Conservation (phyloP, 2,797 vertebrate genomes). For the Danio kyathit region DNA sequence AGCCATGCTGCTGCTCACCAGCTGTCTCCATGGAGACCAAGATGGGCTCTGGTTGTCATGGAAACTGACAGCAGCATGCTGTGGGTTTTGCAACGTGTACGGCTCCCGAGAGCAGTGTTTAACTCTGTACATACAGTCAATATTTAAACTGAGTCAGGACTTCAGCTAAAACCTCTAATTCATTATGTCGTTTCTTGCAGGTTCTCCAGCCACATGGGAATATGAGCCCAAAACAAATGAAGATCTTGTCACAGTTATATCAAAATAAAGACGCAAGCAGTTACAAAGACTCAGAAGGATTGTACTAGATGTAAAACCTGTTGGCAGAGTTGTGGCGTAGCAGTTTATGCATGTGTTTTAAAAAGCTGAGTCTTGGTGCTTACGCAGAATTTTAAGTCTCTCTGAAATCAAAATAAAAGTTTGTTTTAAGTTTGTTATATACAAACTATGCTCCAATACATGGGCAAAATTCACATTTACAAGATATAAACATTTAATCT, state of each 20-base stretch:
- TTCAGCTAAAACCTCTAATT: conserved; percentile 21
- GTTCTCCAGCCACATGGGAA: not conserved
- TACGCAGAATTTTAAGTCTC: no score
- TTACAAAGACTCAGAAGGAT: not conserved
- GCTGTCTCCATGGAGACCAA: conserved; percentile 83
- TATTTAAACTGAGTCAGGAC: conserved; percentile 37
- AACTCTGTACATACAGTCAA: conserved; percentile 34
- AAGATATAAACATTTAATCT: no score
- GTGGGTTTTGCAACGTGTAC: conserved; percentile 47
- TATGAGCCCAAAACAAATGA: not conserved
- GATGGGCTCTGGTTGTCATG: conserved; percentile 82
- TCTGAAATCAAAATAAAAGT: no score
- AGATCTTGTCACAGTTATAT: conserved; percentile 8
- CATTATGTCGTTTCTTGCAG: not conserved
- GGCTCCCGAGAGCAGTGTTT: conserved; percentile 44
- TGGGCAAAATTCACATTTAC: no score
- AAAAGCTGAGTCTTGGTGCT: not conserved
- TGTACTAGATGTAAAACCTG: not conserved
- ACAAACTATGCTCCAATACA: no score
- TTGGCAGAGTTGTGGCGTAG: not conserved
- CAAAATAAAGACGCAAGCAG: not conserved
- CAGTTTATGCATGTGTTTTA: not conserved
- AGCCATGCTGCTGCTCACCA: conserved; percentile 72
- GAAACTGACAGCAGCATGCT: conserved; percentile 74
- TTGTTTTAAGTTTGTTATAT: no score